Evolutionary conservation across 30 jellyfish, hydroid and myxozoan species (phyloP), one percentile per base, ranked within the genome.

Genomic region (Nemopilema nomurai): DNA sequence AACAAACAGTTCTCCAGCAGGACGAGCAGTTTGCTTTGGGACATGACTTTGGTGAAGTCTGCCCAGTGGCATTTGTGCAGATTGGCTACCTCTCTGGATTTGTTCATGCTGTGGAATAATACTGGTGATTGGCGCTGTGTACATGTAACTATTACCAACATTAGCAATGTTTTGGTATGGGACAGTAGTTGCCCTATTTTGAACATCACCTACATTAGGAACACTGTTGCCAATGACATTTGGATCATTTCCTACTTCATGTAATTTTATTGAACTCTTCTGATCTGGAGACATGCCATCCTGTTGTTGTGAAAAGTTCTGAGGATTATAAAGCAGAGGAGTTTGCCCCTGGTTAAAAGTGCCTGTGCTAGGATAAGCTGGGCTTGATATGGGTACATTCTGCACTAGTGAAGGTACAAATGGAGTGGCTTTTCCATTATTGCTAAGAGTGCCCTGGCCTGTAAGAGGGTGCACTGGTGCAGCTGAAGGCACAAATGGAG

Each of bases 61-160:
- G n/a, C 65, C 62, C 4, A 33, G 62, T 1, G 76, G 28, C 29
- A 8, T 74, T 69, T 79, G 49, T 26, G 21, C 71, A 62, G 51
- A 23, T 33, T 29, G 32, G 49, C 49, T 25, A 50, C 16, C 24
- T 16, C 77, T 63, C 32, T 51, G 70, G 19, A 77, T 9, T 4
- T 79, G 68, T 49, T 72, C 79, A 62, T 83, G 41, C 17, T 85
- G 63, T 19, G 92, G 92, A 1, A 83, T 51, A 49, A 83, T 73
- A 65, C 92, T 83, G 29, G 92, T 20, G 8, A 83, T 83, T 31
- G 92, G 92, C 28, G 92, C 29, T 70, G 92, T 72, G 50, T 83
- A 72, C 92, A 83, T 72, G 79, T 81, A 70, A 69, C 84, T 81
- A 30, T 81, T 69, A 16, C 90, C 90, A 21, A 81, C 90, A 51